Conservation (phyloP, 2,113 vertebrate genomes). For the Platichthys stellatus region DNA sequence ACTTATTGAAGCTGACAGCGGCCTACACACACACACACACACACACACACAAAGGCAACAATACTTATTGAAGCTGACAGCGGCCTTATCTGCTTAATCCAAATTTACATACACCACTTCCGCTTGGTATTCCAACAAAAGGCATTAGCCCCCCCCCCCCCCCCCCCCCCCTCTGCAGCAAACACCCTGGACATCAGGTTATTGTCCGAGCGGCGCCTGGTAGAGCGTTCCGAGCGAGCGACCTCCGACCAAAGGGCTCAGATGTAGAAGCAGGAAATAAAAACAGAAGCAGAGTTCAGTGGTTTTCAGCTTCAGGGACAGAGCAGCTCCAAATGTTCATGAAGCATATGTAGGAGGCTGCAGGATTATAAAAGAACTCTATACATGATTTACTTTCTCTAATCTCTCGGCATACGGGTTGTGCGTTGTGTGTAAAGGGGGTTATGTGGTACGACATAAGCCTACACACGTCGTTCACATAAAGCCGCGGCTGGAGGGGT, state of each 20-base stretch:
- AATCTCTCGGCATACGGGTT: background rate
- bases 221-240: background rate
- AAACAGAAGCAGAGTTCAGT: background rate
- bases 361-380: background rate
- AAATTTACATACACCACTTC: constrained; percentile 81
- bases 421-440: background rate
- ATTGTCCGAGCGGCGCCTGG: constrained; percentile 41
- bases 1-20: constrained; percentile 72
- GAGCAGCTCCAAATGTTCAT: background rate
- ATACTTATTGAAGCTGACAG: constrained; percentile 74
- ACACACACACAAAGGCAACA: constrained; percentile 68
- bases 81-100: constrained; percentile 79
- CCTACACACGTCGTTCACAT: background rate
- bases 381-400: background rate
- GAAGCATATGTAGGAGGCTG: background rate
- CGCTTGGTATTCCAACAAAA: constrained; percentile 75
- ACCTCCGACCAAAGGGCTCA: constrained; percentile 1
- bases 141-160: constrained; percentile 63
- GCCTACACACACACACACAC: constrained; percentile 42
- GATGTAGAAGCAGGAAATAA: background rate
- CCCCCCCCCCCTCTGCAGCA: constrained; percentile 49
- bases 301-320: background rate
- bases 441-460: background rate
- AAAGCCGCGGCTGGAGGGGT: background rate
- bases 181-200: constrained; percentile 59